Conservation (phyloP, 2,797 vertebrate species). For the Sebastolobus alascanus region DNA sequence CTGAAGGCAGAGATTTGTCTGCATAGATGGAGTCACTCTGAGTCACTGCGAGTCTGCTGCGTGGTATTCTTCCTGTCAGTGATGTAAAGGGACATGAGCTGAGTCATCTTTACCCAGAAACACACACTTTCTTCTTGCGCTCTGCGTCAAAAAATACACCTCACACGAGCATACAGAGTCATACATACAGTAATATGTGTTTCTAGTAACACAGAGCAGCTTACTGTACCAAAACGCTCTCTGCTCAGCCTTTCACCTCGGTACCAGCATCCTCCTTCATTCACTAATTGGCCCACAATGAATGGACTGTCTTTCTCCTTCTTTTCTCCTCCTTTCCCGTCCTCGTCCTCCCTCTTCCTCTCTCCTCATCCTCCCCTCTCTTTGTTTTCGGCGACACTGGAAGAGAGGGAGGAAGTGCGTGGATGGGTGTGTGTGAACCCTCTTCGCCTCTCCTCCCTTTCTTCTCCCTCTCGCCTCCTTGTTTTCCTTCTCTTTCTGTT, state of each 20-base stretch:
- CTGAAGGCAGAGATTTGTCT: slow-evolving; percentile 1
- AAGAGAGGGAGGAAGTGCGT: slow-evolving; percentile 68
- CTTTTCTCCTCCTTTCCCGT: slow-evolving; percentile 39
- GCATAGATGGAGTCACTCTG: slow-evolving; percentile 15
- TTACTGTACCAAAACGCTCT: slow-evolving; percentile 14
- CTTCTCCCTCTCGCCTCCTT: slow-evolving; percentile 51
- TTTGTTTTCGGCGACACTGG: slow-evolving; percentile 56
- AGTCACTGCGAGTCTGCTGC: slow-evolving; percentile 28
- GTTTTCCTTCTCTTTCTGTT: slow-evolving; percentile 48
- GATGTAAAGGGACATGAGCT: slow-evolving; percentile 1
- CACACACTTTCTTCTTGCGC: slow-evolving; percentile 1
- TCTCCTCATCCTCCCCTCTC: slow-evolving; percentile 37
- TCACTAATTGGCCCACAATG: slow-evolving; percentile 76
- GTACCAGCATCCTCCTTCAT: slow-evolving; percentile 67
- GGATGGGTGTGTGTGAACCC: slow-evolving; percentile 69
- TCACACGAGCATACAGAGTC: background rate
- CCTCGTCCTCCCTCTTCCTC: slow-evolving; percentile 49
- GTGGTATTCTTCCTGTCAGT: slow-evolving; percentile 25
- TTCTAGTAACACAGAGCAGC: background rate
- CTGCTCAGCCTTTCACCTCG: slow-evolving; percentile 66
- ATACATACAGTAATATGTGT: background rate
- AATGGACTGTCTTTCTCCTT: slow-evolving; percentile 68
- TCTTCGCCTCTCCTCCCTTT: slow-evolving; percentile 44
- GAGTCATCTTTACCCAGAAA: slow-evolving; percentile 21
- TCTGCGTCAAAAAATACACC: slow-evolving; percentile 31